Percentiles rank a stretch among this genome's conserved stretches.
Conservation (phyloP, 2,797 vertebrate species). For the Coracias cyanogaster region DNA sequence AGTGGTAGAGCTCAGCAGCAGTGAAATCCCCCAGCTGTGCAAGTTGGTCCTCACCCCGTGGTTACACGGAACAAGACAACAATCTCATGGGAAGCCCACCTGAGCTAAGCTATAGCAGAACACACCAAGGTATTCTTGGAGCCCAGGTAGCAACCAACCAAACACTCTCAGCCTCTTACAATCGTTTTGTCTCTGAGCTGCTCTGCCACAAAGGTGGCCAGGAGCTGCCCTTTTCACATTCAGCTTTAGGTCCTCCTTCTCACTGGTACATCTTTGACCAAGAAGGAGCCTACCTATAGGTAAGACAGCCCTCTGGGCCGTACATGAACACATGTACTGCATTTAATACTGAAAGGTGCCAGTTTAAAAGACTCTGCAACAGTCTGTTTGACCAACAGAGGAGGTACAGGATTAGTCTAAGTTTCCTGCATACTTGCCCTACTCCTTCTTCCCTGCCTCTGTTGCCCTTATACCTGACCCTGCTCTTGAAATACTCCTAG, state of each 20-base stretch:
- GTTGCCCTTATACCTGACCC: background rate
- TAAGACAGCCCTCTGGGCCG: background rate
- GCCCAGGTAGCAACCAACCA: background rate
- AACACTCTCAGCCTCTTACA: background rate
- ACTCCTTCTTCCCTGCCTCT: background rate
- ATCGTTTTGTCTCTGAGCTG: conserved; percentile 35
- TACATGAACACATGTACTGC: background rate
- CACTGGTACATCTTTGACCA: background rate
- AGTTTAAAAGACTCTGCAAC: background rate
- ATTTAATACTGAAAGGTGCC: conserved; percentile 42
- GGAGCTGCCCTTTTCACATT: conserved; percentile 59
- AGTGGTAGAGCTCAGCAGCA: background rate
- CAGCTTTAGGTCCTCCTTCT: conserved; percentile 15
- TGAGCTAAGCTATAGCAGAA: conserved; percentile 5
- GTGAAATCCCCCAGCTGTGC: background rate
- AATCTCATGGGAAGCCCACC: background rate
- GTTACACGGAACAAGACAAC: background rate
- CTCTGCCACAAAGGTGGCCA: background rate
- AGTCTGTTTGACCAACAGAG: background rate
- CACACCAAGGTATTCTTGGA: background rate
- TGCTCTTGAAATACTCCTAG: background rate
- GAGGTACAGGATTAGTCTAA: background rate
- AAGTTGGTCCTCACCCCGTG: conserved; percentile 25
- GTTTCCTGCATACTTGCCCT: background rate
- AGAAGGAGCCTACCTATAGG: background rate